Evolutionary conservation across 2,113 vertebrate species (phyloP).

Genomic region (Xiphias gladius): DNA sequence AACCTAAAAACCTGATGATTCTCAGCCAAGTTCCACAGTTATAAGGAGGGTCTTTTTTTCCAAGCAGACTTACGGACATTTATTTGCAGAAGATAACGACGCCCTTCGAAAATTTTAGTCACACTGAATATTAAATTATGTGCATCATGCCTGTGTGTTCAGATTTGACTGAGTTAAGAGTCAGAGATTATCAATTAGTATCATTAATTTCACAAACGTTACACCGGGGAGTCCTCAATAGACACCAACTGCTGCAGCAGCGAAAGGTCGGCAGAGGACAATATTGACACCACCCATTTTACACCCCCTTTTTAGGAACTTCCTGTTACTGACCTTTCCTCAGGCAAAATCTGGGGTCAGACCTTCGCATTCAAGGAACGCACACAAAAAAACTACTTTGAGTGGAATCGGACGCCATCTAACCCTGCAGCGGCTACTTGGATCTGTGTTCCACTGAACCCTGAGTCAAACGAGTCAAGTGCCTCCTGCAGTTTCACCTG

Average conservation of each 20-base stretch:
- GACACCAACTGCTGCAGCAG: not conserved
- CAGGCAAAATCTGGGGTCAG: too few relatives aligned
- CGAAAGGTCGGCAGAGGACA: not conserved
- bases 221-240: not conserved
- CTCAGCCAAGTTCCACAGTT: too few relatives aligned
- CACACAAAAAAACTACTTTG: too few relatives aligned
- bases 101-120: not conserved
- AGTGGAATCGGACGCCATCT: too few relatives aligned
- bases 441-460: not conserved
- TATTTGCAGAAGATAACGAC: too few relatives aligned
- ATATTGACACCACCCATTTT: too few relatives aligned
- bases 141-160: not conserved
- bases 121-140: not conserved
- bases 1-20: too few relatives aligned
- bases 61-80: too few relatives aligned
- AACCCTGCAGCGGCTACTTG: too few relatives aligned
- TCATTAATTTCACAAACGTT: not conserved
- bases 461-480: not conserved
- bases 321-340: not conserved
- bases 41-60: too few relatives aligned
- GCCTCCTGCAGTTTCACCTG: conserved; percentile 82
- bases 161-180: not conserved
- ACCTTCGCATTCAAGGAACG: too few relatives aligned
- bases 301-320: not conserved
- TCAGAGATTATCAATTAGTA: too few relatives aligned